A percentile compares a stretch with the other conserved stretches of the same genome.
These are phyloP conservation scores for Callopanchax toddi DNA, from an alignment of 2,113 vertebrate species.

Conservation along the genomic window DNA sequence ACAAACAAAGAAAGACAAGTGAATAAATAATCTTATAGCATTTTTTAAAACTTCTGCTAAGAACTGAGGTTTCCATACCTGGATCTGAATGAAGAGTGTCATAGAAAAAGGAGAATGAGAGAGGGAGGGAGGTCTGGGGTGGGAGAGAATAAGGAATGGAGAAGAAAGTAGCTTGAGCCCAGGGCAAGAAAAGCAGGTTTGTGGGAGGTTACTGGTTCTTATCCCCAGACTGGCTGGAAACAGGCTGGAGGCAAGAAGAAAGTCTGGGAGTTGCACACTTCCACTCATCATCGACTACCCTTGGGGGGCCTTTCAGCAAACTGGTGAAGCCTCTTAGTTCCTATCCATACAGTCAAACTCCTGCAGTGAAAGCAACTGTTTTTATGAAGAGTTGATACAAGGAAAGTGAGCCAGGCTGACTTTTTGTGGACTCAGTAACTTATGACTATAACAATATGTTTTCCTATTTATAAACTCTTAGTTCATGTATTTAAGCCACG, in stretches of 20 bases:
- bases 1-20: constrained; percentile 23
- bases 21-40: constrained; percentile 18
- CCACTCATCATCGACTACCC: constrained; percentile 53
- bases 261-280: constrained; percentile 33
- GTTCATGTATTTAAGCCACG: neutral
- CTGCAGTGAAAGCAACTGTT: constrained; percentile 22
- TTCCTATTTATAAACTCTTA: constrained; percentile 6
- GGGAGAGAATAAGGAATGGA: neutral
- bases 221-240: constrained; percentile 34
- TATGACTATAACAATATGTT: constrained; percentile 12
- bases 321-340: constrained; percentile 32
- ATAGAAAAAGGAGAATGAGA: neutral
- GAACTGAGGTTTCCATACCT: constrained; percentile 26
- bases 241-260: constrained; percentile 27
- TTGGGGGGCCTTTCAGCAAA: constrained; percentile 61
- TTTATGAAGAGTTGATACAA: constrained; percentile 8
- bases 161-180: constrained; percentile 27
- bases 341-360: neutral
- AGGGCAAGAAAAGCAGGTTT: constrained; percentile 39
- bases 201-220: constrained; percentile 34
- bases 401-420: constrained; percentile 5
- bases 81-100: constrained; percentile 23
- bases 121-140: neutral
- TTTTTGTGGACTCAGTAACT: constrained; percentile 15
- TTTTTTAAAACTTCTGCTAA: constrained; percentile 26